Base-by-base conservation (phyloP, 2,888 invertebrate genomes). In the Hirtodrosophila confusa region DNA sequence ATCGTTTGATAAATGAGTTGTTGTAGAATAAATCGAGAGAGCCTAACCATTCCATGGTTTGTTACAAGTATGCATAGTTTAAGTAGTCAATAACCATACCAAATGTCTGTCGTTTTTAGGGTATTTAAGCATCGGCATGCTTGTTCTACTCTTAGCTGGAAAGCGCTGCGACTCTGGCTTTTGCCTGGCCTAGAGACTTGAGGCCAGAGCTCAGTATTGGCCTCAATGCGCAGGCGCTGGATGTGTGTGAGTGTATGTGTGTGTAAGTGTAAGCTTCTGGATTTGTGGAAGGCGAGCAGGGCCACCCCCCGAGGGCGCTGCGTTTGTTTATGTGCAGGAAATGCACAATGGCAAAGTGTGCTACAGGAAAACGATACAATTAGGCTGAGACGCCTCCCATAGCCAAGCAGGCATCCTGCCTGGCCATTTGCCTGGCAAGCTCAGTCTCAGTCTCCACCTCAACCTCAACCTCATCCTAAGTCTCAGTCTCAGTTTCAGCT, bases 251-350 rank as follows among this genome's bases (percentile, higher is more conserved):
- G 48, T n/a, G 3, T 9, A 7, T 41, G 24, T 27, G 48, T 40
- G 39, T 29, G 33, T 17, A 35, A n/a, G 23, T 31, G 47, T 31
- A 12, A 45, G 27, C 33, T 37, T 39, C 35, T 49, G 54, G 36
- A 43, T 49, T 12, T 63, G 47, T 69, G 60, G 67, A 65, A 65
- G 58, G 27, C 41, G 11, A 48, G 37, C 39, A 29, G 12, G 35
- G 31, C 23, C 56, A 4, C 35, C 45, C 9, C 33, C 55, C 3
- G 49, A 41, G 53, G 58, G 29, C 36, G 47, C 44, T 41, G 73
- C 67, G 51, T 76, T 75, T 80, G 78, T 85, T 80, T 80, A 85
- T 80, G 77, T 74, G 71, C 83, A 86, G 80, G 83, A 82, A 86
- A 71, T 86, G 80, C 86, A 83, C 70, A 70, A 71, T 58, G 48